Evolutionary conservation across 2,113 vertebrate genomes (phyloP).

Genomic region (Seriola aureovittata): DNA sequence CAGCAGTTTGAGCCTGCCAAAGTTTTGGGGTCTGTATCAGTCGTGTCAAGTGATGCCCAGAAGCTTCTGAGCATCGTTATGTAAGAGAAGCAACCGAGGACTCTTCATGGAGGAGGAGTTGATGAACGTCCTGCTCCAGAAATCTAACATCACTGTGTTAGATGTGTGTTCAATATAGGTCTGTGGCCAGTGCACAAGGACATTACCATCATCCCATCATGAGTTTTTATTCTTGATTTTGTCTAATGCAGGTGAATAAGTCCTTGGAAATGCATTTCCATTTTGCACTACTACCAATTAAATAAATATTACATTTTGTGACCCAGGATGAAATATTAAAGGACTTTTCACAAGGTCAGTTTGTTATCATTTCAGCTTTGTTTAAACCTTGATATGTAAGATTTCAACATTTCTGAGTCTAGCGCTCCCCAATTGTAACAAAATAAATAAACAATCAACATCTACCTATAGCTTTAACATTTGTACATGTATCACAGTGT

Average conservation of each 20-base stretch:
- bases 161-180: not conserved
- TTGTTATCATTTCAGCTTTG: not conserved
- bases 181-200: not conserved
- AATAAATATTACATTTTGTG: too few relatives aligned
- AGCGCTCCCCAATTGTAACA: too few relatives aligned
- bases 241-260: not conserved
- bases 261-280: not conserved
- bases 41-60: slow-evolving; percentile 18
- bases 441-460: too few relatives aligned
- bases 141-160: not conserved
- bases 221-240: not conserved
- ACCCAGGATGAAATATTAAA: too few relatives aligned
- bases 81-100: not conserved
- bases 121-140: not conserved
- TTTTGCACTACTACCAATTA: not conserved
- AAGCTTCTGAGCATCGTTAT: slow-evolving; percentile 2
- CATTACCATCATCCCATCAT: not conserved
- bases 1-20: not conserved
- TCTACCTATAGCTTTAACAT: too few relatives aligned
- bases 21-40: slow-evolving; percentile 1
- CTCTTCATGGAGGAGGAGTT: not conserved
- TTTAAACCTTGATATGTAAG: too few relatives aligned
- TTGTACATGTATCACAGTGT: too few relatives aligned
- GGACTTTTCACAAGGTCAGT: not conserved
- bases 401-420: too few relatives aligned